Percentiles rank a stretch among this genome's conserved stretches.
These are phyloP conservation scores for Mormyrus iriodes DNA, from an alignment of 2,113 vertebrate species.

Conservation along the genomic window DNA sequence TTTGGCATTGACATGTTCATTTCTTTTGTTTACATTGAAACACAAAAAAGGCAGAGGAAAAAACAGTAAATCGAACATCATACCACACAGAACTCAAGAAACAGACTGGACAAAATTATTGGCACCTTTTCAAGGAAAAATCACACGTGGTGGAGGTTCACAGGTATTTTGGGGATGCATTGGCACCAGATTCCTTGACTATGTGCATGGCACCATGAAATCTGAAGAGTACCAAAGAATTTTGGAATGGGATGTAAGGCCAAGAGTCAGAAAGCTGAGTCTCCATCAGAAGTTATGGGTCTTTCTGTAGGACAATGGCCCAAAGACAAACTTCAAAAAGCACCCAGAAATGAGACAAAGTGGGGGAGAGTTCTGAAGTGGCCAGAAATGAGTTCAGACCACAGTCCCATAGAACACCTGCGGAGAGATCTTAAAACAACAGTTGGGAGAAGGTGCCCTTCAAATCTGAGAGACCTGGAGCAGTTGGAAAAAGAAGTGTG, in stretches of 20 bases:
- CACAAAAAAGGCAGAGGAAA: not conserved
- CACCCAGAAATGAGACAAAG: too few relatives aligned
- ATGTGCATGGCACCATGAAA: not conserved
- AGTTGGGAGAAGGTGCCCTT: not conserved
- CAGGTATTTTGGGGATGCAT: not conserved
- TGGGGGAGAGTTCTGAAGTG: too few relatives aligned
- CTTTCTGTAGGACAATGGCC: not conserved
- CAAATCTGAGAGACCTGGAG: not conserved
- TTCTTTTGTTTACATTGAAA: not conserved
- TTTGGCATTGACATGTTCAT: not conserved
- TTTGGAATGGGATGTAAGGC: not conserved
- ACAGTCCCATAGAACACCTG: too few relatives aligned
- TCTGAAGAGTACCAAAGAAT: not conserved
- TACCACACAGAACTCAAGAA: not conserved
- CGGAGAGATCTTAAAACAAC: not conserved
- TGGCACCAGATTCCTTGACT: not conserved
- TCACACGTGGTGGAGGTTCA: not conserved
- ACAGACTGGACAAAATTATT: not conserved
- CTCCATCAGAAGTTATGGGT: not conserved
- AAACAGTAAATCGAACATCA: not conserved
- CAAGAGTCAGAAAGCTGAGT: not conserved
- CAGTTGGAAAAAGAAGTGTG: not conserved
- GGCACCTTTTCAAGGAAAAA: not conserved
- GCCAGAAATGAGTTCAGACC: too few relatives aligned
- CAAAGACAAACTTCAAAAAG: too few relatives aligned